Evolutionary conservation across 2,888 invertebrate genomes (phyloP), one percentile per base, ranked within the genome.

Genomic region (Trachelus troglodyta): DNA sequence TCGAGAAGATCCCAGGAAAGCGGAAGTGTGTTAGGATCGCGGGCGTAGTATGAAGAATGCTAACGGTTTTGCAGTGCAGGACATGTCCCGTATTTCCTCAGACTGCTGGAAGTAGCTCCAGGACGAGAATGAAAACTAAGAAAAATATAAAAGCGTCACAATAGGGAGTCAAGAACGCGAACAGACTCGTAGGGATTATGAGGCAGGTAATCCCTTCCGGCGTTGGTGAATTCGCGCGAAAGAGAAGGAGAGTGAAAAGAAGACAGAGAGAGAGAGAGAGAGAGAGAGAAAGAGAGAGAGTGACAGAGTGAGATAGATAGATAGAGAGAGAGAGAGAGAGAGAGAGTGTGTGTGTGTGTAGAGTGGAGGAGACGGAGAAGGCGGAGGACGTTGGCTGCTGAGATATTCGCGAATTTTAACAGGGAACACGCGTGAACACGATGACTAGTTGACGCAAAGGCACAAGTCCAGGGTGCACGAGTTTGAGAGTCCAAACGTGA

Each of bases 161-260:
- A 40, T 23, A 23, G 56, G 2, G 23, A 56, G 56, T 56, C 40
- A 40, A 15, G 15, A 40, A 69, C 15, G 69, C 31, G 69, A 69
- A 69, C 69, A 40, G 40, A 69, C 69, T 69, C 71, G 71, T 23
- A 71, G 30, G 71, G 34, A 71, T 71, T 34, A 34, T 12, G 71
- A 31, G 71, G 31, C 33, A 71, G 31, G 71, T 31, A 71, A 71
- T 34, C 33, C 33, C 33, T 71, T 71, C 71, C 71, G 71, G 33
- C 30, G 15, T 33, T 33, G 23, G 31, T 31, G 71, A 71, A 71
- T 71, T 71, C 71, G 33, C 73, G 77, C 4, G 74, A 77, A 30
- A 76, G 34, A 76, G 40, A 31, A 30, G 23, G 76, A 68, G 34
- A 31, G 35, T 15, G 75, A 75, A 31, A 76, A 71, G 37, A 76